These are phyloP conservation scores for Dryococelus australis DNA, from an alignment of 2,888 invertebrate genomes.

Conservation along the genomic window DNA sequence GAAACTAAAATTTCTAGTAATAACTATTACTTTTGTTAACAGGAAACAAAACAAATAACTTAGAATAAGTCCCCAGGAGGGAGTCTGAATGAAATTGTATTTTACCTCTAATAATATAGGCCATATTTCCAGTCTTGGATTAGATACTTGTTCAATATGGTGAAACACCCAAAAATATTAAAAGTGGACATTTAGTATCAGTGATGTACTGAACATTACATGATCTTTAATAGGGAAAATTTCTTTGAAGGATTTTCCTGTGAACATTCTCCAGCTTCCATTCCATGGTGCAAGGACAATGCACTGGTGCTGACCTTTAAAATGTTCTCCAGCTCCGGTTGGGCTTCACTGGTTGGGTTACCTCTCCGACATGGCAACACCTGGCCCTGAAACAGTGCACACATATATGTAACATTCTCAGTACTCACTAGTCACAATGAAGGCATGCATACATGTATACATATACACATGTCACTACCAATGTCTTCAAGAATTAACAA, in stretches of 20 bases:
- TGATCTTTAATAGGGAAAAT: background rate
- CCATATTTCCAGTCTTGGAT: no score
- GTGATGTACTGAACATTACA: slow-evolving; percentile 48
- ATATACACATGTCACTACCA: no score
- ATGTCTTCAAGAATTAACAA: no score
- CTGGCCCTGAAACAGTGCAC: slow-evolving; percentile 26
- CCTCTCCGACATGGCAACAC: slow-evolving; percentile 34
- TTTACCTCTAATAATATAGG: no score
- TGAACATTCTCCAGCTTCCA: background rate
- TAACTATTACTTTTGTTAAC: no score
- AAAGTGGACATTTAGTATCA: background rate
- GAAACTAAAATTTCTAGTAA: no score
- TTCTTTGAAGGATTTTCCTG: background rate
- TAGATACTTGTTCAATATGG: no score
- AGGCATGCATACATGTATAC: no score
- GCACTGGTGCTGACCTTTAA: slow-evolving; percentile 51
- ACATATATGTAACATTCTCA: background rate
- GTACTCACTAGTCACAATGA: slow-evolving; percentile 31
- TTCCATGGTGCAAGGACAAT: background rate
- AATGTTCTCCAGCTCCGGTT: slow-evolving; percentile 52
- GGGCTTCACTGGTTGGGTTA: slow-evolving; percentile 45
- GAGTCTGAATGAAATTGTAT: no score
- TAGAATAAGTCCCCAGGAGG: no score
- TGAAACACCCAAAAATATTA: background rate
- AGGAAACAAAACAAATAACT: no score